Evolutionary conservation across 2,797 vertebrate species (phyloP).

Genomic region (Morelia viridis): DNA sequence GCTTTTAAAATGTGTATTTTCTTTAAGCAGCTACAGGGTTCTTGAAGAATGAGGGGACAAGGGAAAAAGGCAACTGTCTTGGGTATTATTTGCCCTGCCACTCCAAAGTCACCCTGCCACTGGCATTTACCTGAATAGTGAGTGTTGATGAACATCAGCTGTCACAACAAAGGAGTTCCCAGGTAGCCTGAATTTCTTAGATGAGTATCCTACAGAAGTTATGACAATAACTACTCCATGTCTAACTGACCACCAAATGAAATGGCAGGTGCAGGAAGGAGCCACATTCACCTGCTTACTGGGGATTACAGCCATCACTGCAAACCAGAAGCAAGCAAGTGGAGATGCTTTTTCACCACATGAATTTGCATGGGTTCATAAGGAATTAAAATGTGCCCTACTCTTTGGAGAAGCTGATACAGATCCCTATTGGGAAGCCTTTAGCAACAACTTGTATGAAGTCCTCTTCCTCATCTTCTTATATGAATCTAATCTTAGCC

Average conservation of each 20-base stretch:
- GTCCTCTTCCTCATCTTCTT: neutral
- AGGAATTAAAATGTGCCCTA: neutral
- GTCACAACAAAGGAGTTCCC: neutral
- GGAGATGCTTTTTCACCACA: neutral
- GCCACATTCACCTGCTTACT: neutral
- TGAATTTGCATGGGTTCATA: neutral
- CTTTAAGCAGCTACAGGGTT: neutral
- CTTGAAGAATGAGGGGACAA: neutral
- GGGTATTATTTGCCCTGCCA: neutral
- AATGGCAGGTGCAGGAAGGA: neutral
- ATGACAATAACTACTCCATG: neutral
- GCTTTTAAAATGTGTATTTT: neutral
- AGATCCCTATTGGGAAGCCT: no score
- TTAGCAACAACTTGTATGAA: neutral
- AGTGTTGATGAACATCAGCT: neutral
- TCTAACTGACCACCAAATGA: neutral
- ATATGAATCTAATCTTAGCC: neutral
- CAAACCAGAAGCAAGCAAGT: neutral
- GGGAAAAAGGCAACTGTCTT: neutral
- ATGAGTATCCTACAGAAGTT: neutral
- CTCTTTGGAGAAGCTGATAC: neutral
- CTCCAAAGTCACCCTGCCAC: neutral
- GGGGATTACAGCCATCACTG: neutral
- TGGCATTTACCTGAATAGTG: neutral
- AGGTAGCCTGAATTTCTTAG: neutral